Evolutionary conservation across 1,140 invertebrate genomes (phyloP).

Genomic region (Coboldia fuscipes): DNA sequence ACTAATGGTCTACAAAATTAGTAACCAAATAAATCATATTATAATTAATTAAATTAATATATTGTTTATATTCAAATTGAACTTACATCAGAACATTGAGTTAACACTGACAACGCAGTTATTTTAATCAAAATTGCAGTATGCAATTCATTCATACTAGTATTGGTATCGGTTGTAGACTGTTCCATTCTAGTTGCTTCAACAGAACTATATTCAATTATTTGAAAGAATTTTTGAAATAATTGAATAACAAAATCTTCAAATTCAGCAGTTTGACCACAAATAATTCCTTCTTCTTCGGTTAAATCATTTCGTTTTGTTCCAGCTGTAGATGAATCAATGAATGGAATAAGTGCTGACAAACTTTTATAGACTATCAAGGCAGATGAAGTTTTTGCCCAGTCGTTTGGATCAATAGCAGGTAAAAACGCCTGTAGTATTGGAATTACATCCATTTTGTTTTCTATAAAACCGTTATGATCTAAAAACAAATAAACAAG

Average conservation of each 20-base stretch:
- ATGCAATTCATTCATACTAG: no score
- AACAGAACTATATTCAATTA: conserved; percentile 50
- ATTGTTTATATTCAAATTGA: no score
- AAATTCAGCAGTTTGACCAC: conserved; percentile 58
- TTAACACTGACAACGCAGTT: conserved; percentile 40
- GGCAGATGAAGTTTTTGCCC: conserved; percentile 58
- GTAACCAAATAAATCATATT: no score
- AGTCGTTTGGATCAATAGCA: conserved; percentile 80
- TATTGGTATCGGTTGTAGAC: conserved; percentile 27
- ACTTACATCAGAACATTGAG: conserved; percentile 35
- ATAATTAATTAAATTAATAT: no score
- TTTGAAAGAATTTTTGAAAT: conserved; percentile 49
- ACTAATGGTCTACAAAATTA: conserved; percentile 19
- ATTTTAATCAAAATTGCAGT: conserved; percentile 49
- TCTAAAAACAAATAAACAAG: no score
- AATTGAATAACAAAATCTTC: conserved; percentile 79
- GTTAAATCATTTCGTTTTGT: conserved; percentile 42
- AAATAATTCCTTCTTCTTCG: conserved; percentile 53
- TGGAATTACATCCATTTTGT: conserved; percentile 58
- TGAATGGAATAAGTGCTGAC: conserved; percentile 51
- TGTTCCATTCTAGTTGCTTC: conserved; percentile 42
- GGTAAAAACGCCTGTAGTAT: conserved; percentile 59
- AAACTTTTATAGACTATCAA: conserved; percentile 61
- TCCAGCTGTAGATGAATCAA: conserved; percentile 60
- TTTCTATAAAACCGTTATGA: conserved; percentile 46